phyloP scores from a whole-genome alignment of 2,113 vertebrate species.

The Siniperca knerii region DNA sequence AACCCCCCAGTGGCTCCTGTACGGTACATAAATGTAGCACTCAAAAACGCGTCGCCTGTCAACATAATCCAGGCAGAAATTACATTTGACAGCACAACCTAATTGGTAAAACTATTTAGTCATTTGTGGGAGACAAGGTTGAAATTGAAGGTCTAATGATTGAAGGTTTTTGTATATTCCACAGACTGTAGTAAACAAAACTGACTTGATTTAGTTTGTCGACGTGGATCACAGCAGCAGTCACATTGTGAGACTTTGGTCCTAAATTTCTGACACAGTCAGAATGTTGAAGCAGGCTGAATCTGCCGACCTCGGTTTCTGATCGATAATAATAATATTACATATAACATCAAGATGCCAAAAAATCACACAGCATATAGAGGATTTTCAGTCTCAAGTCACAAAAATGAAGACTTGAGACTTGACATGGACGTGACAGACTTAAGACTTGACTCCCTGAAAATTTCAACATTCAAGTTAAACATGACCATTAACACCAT shows the following conservation, averaged over 20 bases:
- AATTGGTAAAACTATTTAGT: background rate
- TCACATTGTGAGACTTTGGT: background rate
- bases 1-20: background rate
- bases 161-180: background rate
- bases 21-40: background rate
- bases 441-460: background rate
- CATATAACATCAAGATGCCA: background rate
- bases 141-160: background rate
- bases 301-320: background rate
- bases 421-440: background rate
- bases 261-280: background rate
- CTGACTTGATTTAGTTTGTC: background rate
- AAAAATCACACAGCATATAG: background rate
- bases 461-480: background rate
- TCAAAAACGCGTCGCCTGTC: background rate
- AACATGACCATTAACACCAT: background rate
- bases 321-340: background rate
- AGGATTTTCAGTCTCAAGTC: background rate
- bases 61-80: background rate
- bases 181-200: background rate
- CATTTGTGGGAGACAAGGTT: background rate
- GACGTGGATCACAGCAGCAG: background rate
- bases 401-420: background rate
- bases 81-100: background rate
- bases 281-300: background rate